Base-by-base conservation (phyloP, 2,797 vertebrate genomes). In the Erethizon dorsatum region DNA sequence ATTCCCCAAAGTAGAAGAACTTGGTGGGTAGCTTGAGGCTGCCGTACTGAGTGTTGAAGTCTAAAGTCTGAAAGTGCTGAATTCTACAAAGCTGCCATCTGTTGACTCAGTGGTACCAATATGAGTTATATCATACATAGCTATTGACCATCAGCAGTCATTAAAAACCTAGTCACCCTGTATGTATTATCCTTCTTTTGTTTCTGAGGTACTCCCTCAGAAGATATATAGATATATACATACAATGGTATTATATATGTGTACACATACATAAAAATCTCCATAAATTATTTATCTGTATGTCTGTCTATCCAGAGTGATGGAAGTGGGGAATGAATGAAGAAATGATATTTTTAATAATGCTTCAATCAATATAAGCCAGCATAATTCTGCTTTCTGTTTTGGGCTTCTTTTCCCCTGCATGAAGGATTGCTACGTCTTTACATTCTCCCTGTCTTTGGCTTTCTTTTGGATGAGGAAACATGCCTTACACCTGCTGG, bases 381-480 rank as follows among this genome's bases (percentile, higher is more conserved):
- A 56, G 18, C 18, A 59, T 15, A 75, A 45, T 77, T 94, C 22
- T 47, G 37, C 52, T 91, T 37, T 95, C 57, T 88, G 54, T 54
- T 67, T 22, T 52, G 8, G 92, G 33, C 33, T 88, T 65, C 52
- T 91, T 91, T 83, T 73, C n/a, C 41, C 13, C 59, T 73, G 57
- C 20, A 56, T 37, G 56, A 65, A 63, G 45, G 91, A 78, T 57
- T 78, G n/a, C n/a, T 33, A 26, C 4, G 4, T 77, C 24, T 96
- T 90, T 94, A 75, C 63, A 95, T 94, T 83, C 61, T 92, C 45
- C 26, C 78, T 56, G 20, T 92, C 37, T 77, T 87, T 96, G 57
- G 37, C 69, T 96, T 94, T 94, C 88, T 95, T 96, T 59, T 94
- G 90, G 50, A 41, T 88, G 69, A 75, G 52, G 63, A 93, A 96